Evolutionary conservation across 2,888 invertebrate species (phyloP).

Genomic region (Platycheirus albimanus): DNA sequence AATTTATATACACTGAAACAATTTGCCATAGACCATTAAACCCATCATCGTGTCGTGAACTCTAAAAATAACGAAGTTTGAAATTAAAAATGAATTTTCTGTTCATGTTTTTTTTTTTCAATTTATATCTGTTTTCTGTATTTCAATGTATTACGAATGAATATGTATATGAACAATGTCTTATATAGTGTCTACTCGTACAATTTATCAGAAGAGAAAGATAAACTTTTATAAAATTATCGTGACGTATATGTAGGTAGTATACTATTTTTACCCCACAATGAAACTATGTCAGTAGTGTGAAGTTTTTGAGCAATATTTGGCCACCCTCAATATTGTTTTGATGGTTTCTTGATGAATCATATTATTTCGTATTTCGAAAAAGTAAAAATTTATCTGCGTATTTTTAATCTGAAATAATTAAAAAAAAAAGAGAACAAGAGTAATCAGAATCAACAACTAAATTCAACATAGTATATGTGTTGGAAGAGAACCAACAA

Average conservation of each 20-base stretch:
- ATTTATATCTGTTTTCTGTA: background rate
- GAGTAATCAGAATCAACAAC: slow-evolving; percentile 12
- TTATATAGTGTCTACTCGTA: background rate
- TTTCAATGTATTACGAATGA: background rate
- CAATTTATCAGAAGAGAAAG: too few relatives aligned
- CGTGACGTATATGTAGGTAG: background rate
- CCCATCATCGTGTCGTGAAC: slow-evolving; percentile 9
- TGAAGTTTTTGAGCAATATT: slow-evolving; percentile 27
- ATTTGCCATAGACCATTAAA: slow-evolving; percentile 46
- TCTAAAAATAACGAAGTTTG: slow-evolving; percentile 49
- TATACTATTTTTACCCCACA: background rate
- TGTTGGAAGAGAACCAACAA: background rate
- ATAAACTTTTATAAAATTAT: background rate
- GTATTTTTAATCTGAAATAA: slow-evolving; percentile 34
- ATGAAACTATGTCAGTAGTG: slow-evolving; percentile 61
- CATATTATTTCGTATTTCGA: slow-evolving; percentile 18
- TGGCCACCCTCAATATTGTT: background rate
- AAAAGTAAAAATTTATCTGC: background rate
- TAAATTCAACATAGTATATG: background rate
- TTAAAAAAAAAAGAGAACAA: slow-evolving; percentile 19
- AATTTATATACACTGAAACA: slow-evolving; percentile 42
- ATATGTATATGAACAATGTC: too few relatives aligned
- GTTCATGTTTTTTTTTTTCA: background rate
- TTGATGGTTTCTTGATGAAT: slow-evolving; percentile 32
- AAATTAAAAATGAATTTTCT: slow-evolving; percentile 6